Conservation (phyloP, 2,888 invertebrate genomes). For the Lottia scabra region DNA sequence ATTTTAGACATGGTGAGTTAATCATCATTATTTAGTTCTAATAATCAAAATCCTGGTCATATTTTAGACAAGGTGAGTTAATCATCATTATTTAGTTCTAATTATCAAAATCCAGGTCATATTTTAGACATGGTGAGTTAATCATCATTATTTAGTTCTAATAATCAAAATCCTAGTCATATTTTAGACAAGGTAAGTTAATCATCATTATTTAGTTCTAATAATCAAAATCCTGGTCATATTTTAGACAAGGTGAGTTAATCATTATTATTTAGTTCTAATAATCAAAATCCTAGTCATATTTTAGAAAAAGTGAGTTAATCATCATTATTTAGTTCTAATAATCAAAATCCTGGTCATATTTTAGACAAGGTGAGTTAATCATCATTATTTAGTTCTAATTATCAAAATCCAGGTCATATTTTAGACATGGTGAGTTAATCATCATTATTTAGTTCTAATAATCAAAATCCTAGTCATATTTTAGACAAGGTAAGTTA, state of each 20-base stretch:
- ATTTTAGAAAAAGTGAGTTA: conserved; percentile 53
- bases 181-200: too few species aligned
- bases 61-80: conserved; percentile 53
- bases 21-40: too few species aligned
- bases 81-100: too few species aligned
- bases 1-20: conserved; percentile 53
- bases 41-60: conserved; percentile 46
- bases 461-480: too few species aligned
- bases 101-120: conserved; percentile 46
- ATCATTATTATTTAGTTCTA: background rate
- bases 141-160: too few species aligned
- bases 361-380: conserved; percentile 54
- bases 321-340: too few species aligned
- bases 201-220: too few species aligned
- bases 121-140: conserved; percentile 53
- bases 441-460: too few species aligned
- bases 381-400: too few species aligned
- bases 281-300: conserved; percentile 45
- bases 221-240: conserved; percentile 46
- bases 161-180: too few species aligned
- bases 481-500: too few species aligned
- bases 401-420: too few species aligned
- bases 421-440: conserved; percentile 28
- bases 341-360: conserved; percentile 46
- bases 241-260: conserved; percentile 53